A percentile compares a stretch with the other conserved stretches of the same genome.
Conservation (phyloP, 1,140 invertebrate genomes). For the Aculops lycopersici region DNA sequence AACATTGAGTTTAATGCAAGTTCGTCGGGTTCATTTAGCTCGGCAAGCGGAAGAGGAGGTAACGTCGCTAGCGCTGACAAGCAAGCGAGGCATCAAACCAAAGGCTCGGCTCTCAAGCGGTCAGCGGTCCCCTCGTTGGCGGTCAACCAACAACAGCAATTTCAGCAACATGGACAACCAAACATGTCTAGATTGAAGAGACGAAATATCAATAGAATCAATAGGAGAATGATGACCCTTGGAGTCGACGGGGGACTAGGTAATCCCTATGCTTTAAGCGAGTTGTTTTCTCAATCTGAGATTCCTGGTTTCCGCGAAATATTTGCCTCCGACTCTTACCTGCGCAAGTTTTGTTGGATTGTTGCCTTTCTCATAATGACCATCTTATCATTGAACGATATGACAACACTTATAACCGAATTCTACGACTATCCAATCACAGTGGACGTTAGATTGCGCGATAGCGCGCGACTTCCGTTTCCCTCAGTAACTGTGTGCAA, state of each 20-base stretch:
- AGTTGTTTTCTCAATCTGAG: constrained; percentile 6
- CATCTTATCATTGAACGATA: constrained; percentile 7
- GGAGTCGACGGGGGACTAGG: not conserved
- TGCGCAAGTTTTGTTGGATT: constrained; percentile 9
- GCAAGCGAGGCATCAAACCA: no score
- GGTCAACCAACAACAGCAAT: no score
- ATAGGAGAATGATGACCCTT: no score
- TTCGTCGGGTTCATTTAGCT: no score
- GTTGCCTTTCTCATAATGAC: constrained; percentile 7
- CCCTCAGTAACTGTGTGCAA: constrained; percentile 18
- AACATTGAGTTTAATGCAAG: no score
- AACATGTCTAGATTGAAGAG: no score
- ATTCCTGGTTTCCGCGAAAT: constrained; percentile 9
- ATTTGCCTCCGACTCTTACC: constrained; percentile 1
- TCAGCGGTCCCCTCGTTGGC: no score
- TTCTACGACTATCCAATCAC: constrained; percentile 11
- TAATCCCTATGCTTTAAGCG: not conserved
- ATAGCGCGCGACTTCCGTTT: constrained; percentile 11
- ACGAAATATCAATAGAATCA: no score
- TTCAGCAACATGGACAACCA: no score
- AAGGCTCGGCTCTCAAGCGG: no score
- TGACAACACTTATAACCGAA: constrained; percentile 7
- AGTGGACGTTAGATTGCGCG: constrained; percentile 9
- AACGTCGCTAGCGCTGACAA: no score
- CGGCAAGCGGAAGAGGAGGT: no score